These are phyloP conservation scores for Climacteris rufus DNA, from an alignment of 2,113 vertebrate species.

Conservation along the genomic window DNA sequence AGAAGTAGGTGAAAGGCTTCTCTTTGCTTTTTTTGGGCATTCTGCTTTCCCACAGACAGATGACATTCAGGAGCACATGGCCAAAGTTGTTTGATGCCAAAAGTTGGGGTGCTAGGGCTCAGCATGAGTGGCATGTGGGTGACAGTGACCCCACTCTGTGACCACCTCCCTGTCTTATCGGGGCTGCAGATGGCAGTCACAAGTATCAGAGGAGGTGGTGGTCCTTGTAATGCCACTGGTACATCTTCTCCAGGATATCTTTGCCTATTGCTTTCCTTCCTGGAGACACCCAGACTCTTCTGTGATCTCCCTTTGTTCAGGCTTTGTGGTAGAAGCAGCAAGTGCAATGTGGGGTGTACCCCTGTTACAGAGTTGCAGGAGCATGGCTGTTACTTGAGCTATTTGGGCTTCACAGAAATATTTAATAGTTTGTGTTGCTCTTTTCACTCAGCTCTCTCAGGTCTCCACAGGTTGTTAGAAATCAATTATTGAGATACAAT, in stretches of 20 bases:
- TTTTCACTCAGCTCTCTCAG: neutral
- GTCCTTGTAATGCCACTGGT: neutral
- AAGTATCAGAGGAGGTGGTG: neutral
- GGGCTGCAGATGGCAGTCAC: neutral
- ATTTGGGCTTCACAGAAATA: neutral
- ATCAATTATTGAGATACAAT: slow-evolving; percentile 20
- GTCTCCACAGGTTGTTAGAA: slow-evolving; percentile 2
- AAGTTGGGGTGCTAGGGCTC: neutral
- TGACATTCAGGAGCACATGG: neutral
- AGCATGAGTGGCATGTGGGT: neutral
- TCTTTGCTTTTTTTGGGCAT: neutral
- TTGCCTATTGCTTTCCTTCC: neutral
- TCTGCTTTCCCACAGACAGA: neutral
- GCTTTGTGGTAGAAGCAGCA: neutral
- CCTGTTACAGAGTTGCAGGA: neutral
- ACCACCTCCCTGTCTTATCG: neutral
- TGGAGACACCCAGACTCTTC: neutral
- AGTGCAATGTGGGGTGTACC: neutral
- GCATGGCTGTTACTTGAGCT: neutral
- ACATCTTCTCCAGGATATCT: neutral
- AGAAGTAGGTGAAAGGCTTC: slow-evolving; percentile 18
- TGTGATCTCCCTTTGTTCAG: neutral
- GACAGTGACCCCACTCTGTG: neutral
- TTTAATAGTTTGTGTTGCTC: neutral
- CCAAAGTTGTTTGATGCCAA: neutral